Evolutionary conservation across 2,113 vertebrate species (phyloP).

Genomic region (Pteruthius melanotis): DNA sequence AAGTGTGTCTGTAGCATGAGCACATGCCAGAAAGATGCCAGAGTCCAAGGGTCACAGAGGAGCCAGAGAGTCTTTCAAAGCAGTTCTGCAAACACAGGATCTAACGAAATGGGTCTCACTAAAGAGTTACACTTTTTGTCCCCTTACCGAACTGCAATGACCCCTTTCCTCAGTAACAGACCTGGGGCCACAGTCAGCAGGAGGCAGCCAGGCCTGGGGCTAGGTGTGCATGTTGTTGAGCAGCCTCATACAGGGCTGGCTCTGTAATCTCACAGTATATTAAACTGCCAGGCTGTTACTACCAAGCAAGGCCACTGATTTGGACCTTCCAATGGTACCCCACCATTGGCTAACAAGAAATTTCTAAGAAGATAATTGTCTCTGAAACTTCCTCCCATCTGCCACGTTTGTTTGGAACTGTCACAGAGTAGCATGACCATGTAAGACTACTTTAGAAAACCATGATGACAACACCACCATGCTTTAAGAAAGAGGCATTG

Average conservation of each 20-base stretch:
- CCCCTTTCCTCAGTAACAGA: neutral
- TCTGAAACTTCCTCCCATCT: neutral
- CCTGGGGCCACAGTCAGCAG: neutral
- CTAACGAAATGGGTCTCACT: neutral
- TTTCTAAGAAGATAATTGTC: neutral
- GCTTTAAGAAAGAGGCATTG: neutral
- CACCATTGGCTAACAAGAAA: neutral
- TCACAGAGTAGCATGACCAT: neutral
- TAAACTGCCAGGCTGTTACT: neutral
- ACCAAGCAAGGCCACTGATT: neutral
- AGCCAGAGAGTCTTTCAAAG: neutral
- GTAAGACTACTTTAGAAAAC: neutral
- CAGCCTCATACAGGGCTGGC: neutral
- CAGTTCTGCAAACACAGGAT: neutral
- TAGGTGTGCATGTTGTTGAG: neutral
- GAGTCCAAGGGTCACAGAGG: neutral
- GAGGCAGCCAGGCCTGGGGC: neutral
- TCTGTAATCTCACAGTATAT: neutral
- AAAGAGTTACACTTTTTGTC: neutral
- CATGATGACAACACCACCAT: neutral
- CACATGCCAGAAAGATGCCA: neutral
- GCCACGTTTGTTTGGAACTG: neutral
- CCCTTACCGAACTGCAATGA: neutral
- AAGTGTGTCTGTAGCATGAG: neutral
- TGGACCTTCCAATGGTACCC: neutral